Conservation (phyloP, 23 tunicate genomes). For the Halocynthia aurantium region DNA sequence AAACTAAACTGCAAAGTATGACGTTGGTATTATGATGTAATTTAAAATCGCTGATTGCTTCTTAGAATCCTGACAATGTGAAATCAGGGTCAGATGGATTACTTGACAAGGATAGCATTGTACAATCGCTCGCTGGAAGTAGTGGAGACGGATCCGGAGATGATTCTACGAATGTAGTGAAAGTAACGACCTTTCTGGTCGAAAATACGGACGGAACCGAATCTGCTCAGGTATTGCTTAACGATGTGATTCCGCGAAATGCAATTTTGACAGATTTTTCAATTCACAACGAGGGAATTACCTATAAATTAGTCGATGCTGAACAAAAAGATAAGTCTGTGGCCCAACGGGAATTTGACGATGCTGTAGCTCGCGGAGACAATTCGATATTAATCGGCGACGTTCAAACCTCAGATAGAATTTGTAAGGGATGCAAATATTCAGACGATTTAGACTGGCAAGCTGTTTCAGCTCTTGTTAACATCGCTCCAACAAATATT, state of each 20-base stretch:
- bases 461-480: slow-evolving; percentile 2
- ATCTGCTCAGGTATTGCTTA: slow-evolving; percentile 4
- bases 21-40: too few relatives aligned
- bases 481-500: slow-evolving; percentile 4
- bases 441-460: background rate
- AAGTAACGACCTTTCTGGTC: background rate
- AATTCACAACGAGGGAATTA: slow-evolving; percentile 2
- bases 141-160: background rate
- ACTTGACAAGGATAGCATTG: too few relatives aligned
- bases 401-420: background rate
- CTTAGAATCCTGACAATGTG: too few relatives aligned
- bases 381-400: slow-evolving; percentile 8
- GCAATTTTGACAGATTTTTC: slow-evolving; percentile 9
- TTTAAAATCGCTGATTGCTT: too few relatives aligned
- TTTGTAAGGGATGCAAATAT: background rate
- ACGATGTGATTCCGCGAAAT: slow-evolving; percentile 1
- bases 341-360: slow-evolving; percentile 4
- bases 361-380: background rate
- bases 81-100: too few relatives aligned
- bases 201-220: background rate
- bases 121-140: too few relatives aligned
- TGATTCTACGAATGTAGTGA: background rate
- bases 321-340: background rate
- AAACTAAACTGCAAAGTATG: too few relatives aligned
- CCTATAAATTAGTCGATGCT: background rate